Base-by-base conservation (phyloP, 1,140 invertebrate species). In the Dendrolimus kikuchii region DNA sequence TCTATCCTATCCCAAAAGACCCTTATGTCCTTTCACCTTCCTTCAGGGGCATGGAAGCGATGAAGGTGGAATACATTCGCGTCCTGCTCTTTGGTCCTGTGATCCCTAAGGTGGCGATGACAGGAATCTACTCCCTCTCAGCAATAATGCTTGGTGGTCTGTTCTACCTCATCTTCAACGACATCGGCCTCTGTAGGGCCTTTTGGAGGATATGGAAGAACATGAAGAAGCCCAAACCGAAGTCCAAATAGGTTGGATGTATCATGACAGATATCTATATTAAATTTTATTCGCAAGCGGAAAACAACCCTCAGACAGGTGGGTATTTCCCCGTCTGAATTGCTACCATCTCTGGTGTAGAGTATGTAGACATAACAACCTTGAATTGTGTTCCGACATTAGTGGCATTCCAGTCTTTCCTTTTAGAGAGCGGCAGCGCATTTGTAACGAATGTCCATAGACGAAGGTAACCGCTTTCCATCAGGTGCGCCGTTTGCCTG, bases 131-230 rank as follows among this genome's bases (percentile, higher is more conserved):
- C 71, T 57, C 89, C 0, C 38, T 97, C 0, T 94, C 93, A 5
- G 90, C 92, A 5, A 59, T 92, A 0, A 93, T 93, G 4, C 88
- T 99, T 40, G 96, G 94, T 53, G 95, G 95, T 38, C 88, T 99
- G 5, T 90, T 95, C 60, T 93, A 96, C 73, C 92, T 96, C 54
- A 95, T 94, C 67, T 94, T 94, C 79, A 94, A 94, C 74, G 96
- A 96, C 81, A 92, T 96, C 59, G 97, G 97, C 9, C 87, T 98
- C 54, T 90, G 90, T 39, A 91, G 93, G 62, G 91, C 92, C 7
- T 90, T 97, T 44, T 93, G 93, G 75, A 91, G 94, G 77, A 88
- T 96, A 10, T 98, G 96, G 95, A 63, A 66, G 44, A 82, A 82
- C 51, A 80, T 82, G 79, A 70, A 60, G 44, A 77, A 73, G 47